Conservation (phyloP, 2,797 vertebrate genomes). For the Clamator glandarius region DNA sequence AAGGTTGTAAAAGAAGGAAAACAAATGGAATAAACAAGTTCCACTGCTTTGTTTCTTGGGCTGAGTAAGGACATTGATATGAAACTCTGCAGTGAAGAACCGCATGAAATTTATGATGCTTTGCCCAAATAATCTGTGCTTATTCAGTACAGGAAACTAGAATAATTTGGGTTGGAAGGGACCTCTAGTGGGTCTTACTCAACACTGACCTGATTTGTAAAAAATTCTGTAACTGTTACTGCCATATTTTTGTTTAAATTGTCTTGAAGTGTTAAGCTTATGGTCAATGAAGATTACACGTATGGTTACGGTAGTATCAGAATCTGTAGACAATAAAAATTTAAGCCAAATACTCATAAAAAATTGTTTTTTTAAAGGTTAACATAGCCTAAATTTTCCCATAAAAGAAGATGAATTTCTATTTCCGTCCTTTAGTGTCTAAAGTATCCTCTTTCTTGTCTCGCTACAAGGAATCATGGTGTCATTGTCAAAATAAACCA, state of each 20-base stretch:
- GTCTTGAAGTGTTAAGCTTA: neutral
- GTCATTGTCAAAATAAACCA: neutral
- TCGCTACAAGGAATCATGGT: neutral
- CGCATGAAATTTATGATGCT: neutral
- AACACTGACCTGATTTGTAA: slow-evolving; percentile 39
- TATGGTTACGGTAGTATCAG: neutral
- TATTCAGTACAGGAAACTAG: neutral
- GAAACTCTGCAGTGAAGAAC: neutral
- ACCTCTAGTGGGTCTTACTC: slow-evolving; percentile 65
- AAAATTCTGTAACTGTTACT: neutral
- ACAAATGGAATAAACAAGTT: neutral
- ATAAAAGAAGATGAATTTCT: neutral
- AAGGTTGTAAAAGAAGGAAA: slow-evolving; percentile 39
- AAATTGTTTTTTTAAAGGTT: neutral
- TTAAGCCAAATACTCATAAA: neutral
- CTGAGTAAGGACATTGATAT: neutral
- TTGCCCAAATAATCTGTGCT: slow-evolving; percentile 26
- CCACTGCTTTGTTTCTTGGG: neutral
- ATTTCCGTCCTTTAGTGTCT: neutral
- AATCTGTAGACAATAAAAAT: neutral
- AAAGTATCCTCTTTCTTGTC: neutral
- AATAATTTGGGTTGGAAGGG: slow-evolving; percentile 64
- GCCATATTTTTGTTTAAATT: neutral
- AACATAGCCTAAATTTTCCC: neutral
- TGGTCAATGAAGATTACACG: neutral